Conservation (phyloP, 2,113 vertebrate species). For the Rhinolophus sinicus region DNA sequence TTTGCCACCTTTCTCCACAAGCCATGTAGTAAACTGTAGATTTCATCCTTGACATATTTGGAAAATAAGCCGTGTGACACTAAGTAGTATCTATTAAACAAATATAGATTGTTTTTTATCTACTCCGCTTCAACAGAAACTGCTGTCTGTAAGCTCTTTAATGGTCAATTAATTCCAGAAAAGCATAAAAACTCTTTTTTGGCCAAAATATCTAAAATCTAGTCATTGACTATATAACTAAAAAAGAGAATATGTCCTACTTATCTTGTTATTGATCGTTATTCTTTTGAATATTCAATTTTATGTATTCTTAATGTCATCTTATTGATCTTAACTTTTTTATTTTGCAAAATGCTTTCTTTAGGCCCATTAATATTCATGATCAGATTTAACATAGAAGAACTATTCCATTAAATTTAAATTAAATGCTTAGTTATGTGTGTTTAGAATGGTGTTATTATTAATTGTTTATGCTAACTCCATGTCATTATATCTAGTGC, state of each 20-base stretch:
- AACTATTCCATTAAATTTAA: constrained; percentile 10
- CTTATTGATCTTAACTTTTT: background rate
- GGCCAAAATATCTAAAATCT: background rate
- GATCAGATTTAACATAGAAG: constrained; percentile 24
- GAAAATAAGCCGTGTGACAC: background rate
- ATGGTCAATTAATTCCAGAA: background rate
- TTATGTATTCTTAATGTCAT: background rate
- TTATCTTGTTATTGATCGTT: background rate
- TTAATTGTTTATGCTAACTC: constrained; percentile 37
- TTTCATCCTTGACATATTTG: background rate
- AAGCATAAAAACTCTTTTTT: background rate
- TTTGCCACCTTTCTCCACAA: background rate
- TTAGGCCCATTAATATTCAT: background rate
- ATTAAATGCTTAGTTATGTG: constrained; percentile 21
- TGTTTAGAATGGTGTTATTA: background rate
- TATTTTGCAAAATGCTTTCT: constrained; percentile 2
- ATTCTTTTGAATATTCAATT: background rate
- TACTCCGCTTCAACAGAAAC: background rate
- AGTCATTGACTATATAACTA: background rate
- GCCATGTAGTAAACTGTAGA: background rate
- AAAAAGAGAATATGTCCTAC: background rate
- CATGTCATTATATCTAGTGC: background rate
- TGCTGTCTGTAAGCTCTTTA: background rate
- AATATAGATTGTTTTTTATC: background rate
- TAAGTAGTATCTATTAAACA: background rate